Conservation (phyloP, 2,888 invertebrate species). For the Epinotia ramella region DNA sequence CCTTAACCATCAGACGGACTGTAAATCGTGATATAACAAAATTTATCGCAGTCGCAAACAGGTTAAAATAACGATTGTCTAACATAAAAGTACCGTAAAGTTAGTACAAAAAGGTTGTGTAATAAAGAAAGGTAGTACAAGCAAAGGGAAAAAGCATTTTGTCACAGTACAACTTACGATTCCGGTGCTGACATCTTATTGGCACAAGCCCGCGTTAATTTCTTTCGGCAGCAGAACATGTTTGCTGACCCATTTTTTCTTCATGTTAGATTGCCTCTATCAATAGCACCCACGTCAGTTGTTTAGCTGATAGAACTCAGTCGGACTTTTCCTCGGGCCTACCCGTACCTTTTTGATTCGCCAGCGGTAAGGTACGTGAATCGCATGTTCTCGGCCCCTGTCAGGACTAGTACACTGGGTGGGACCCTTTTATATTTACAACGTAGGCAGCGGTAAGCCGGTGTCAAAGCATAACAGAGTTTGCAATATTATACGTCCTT, state of each 20-base stretch:
- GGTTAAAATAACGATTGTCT: neutral
- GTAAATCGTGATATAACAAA: no score
- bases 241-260: conserved; percentile 43
- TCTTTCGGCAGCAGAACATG: conserved; percentile 39
- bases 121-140: conserved; percentile 10
- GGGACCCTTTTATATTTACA: no score
- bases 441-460: no score
- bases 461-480: no score
- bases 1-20: no score
- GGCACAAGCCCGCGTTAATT: conserved; percentile 39
- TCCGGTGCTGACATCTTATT: conserved; percentile 31
- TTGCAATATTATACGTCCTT: no score
- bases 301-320: conserved; percentile 38
- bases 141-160: conserved; percentile 32
- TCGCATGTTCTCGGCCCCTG: conserved; percentile 28
- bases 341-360: conserved; percentile 27
- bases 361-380: conserved; percentile 34
- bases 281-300: conserved; percentile 41
- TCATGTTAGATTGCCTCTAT: conserved; percentile 42
- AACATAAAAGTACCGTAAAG: neutral
- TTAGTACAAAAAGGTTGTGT: neutral
- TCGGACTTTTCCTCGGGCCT: conserved; percentile 34
- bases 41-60: neutral
- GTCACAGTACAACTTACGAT: conserved; percentile 29
- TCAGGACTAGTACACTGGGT: conserved; percentile 17